Evolutionary conservation across 2,888 invertebrate genomes (phyloP).

Genomic region (Plebejus argus): DNA sequence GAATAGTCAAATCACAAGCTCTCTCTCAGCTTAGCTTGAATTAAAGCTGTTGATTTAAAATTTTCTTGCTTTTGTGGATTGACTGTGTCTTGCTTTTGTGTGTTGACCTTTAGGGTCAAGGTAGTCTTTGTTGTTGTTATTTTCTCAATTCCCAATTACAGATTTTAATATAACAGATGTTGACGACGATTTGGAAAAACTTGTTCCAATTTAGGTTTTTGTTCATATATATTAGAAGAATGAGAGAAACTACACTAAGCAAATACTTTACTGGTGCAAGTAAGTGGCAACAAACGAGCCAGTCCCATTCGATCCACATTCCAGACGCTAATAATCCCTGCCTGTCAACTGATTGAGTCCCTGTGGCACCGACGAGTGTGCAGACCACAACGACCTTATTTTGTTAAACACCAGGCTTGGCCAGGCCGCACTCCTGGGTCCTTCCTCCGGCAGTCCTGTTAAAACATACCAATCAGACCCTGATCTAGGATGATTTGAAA

Average conservation of each 20-base stretch:
- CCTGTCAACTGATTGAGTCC: slow-evolving; percentile 91
- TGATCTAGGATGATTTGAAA: background rate
- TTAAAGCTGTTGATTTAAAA: too few relatives aligned
- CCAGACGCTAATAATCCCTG: slow-evolving; percentile 58
- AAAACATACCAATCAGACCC: slow-evolving; percentile 44
- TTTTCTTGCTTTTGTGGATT: background rate
- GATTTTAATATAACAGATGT: too few relatives aligned
- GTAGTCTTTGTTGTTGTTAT: too few relatives aligned
- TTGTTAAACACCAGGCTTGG: slow-evolving; percentile 91
- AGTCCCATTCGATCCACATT: slow-evolving; percentile 57
- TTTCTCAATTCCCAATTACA: background rate
- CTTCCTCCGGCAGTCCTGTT: slow-evolving; percentile 75
- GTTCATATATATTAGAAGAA: background rate
- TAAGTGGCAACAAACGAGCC: background rate
- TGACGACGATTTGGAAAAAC: too few relatives aligned
- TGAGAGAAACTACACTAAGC: background rate
- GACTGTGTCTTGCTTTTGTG: too few relatives aligned
- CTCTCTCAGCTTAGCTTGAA: too few relatives aligned
- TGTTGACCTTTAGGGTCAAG: background rate
- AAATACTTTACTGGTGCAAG: background rate
- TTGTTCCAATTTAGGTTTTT: background rate
- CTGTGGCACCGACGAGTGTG: slow-evolving; percentile 86
- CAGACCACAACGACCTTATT: slow-evolving; percentile 93
- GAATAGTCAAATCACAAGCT: background rate
- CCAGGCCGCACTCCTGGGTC: slow-evolving; percentile 81